Evolutionary conservation across 1,140 invertebrate species (phyloP).

Genomic region (Brachionus rubens): DNA sequence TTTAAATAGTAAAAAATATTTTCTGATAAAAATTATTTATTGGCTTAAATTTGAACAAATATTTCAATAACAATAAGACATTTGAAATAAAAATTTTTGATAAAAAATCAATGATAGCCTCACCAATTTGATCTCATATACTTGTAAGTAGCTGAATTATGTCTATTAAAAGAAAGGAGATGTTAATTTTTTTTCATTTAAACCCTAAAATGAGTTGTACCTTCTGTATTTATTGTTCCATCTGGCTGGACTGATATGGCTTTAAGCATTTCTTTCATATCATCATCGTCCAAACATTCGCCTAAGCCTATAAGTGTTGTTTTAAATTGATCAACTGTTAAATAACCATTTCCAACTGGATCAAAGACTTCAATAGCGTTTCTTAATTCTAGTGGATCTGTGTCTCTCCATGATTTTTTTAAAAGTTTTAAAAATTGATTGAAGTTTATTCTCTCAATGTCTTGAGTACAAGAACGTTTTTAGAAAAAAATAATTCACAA

Average conservation of each 20-base stretch:
- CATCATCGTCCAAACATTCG: conserved; percentile 18
- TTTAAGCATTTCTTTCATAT: conserved; percentile 44
- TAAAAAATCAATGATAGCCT: too few relatives aligned
- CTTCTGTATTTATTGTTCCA: conserved; percentile 37
- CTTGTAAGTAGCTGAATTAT: conserved; percentile 20
- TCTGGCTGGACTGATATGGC: conserved; percentile 23
- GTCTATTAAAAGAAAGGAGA: neutral
- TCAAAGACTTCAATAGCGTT: conserved; percentile 34
- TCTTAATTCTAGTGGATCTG: neutral
- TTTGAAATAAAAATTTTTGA: neutral
- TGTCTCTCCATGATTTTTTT: conserved; percentile 26
- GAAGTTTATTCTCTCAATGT: neutral
- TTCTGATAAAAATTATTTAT: too few relatives aligned
- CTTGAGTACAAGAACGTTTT: conserved; percentile 25
- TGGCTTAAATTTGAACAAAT: neutral
- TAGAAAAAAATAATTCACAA: too few relatives aligned
- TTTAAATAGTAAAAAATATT: too few relatives aligned
- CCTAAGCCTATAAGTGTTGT: neutral
- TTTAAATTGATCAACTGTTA: conserved; percentile 26
- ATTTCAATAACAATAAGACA: neutral
- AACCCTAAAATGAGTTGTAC: conserved; percentile 2
- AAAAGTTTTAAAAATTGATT: conserved; percentile 36
- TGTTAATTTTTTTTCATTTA: neutral
- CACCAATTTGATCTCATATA: neutral
- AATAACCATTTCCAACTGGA: conserved; percentile 39